Conservation (phyloP, 2,888 invertebrate genomes). For the Nephrotoma appendiculata region DNA sequence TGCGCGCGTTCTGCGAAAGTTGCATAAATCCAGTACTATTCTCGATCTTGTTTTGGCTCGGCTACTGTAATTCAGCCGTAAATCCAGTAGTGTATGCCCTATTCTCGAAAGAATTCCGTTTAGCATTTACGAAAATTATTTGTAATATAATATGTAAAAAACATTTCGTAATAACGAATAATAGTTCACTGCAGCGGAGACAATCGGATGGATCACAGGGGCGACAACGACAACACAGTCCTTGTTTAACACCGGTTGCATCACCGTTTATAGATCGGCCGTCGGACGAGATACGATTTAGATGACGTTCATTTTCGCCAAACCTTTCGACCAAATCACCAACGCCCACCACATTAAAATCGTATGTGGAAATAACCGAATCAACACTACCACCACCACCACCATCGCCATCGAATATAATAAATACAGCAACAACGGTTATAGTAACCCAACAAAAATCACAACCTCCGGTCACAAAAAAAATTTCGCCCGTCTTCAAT, state of each 20-base stretch:
- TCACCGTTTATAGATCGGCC: neutral
- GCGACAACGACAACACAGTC: constrained; percentile 22
- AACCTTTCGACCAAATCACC: neutral
- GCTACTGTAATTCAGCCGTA: constrained; percentile 92
- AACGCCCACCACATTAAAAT: neutral
- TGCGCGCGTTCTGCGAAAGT: constrained; percentile 72
- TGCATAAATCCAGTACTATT: constrained; percentile 78
- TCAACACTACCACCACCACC: neutral
- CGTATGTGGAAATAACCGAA: neutral
- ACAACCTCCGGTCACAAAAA: neutral
- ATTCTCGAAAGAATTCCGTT: constrained; percentile 88
- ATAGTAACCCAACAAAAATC: neutral
- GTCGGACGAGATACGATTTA: neutral
- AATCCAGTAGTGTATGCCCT: constrained; percentile 91
- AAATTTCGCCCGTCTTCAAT: neutral
- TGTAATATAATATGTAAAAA: constrained; percentile 64
- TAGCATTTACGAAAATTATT: constrained; percentile 85
- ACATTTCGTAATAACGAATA: constrained; percentile 14
- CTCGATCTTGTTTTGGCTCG: constrained; percentile 91
- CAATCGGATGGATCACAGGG: constrained; percentile 33
- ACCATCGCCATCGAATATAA: neutral
- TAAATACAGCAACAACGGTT: neutral
- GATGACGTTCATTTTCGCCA: constrained; percentile 4
- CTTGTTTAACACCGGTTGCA: constrained; percentile 27
- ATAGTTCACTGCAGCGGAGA: constrained; percentile 13